Conservation (phyloP, 2,113 vertebrate genomes). For the Oxygymnocypris stewartii region DNA sequence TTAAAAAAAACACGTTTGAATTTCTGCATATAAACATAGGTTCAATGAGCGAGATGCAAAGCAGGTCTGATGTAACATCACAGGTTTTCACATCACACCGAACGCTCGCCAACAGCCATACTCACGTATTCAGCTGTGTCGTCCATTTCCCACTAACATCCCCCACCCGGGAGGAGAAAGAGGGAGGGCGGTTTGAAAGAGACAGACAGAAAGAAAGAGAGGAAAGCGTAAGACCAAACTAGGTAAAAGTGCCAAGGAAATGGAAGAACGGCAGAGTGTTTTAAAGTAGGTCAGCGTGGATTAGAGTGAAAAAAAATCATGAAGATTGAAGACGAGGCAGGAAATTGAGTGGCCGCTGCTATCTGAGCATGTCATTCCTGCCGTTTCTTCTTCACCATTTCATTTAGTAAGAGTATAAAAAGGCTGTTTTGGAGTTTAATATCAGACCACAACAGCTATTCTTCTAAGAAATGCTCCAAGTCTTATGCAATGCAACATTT, state of each 20-base stretch:
- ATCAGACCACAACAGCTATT: background rate
- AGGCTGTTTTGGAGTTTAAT: background rate
- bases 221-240: slow-evolving; percentile 65
- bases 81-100: slow-evolving; percentile 57
- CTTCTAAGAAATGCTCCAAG: background rate
- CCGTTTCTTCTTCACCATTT: background rate
- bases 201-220: slow-evolving; percentile 70
- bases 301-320: background rate
- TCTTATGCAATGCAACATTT: background rate
- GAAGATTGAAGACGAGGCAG: slow-evolving; percentile 33
- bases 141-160: slow-evolving; percentile 96
- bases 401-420: background rate
- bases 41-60: background rate
- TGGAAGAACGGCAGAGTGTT: slow-evolving; percentile 45
- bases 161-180: slow-evolving; percentile 73
- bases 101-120: slow-evolving; percentile 56
- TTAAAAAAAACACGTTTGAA: background rate
- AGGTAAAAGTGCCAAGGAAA: slow-evolving; percentile 66
- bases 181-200: slow-evolving; percentile 70
- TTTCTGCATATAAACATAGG: background rate
- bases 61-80: slow-evolving; percentile 70
- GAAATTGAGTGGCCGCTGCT: slow-evolving; percentile 1
- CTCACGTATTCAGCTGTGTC: slow-evolving; percentile 98
- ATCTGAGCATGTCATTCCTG: slow-evolving; percentile 10
- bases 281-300: slow-evolving; percentile 66